Percentiles rank a stretch among this genome's conserved stretches.
These are phyloP conservation scores for Pygoscelis adeliae DNA, from an alignment of 2,113 vertebrate species.

Conservation along the genomic window DNA sequence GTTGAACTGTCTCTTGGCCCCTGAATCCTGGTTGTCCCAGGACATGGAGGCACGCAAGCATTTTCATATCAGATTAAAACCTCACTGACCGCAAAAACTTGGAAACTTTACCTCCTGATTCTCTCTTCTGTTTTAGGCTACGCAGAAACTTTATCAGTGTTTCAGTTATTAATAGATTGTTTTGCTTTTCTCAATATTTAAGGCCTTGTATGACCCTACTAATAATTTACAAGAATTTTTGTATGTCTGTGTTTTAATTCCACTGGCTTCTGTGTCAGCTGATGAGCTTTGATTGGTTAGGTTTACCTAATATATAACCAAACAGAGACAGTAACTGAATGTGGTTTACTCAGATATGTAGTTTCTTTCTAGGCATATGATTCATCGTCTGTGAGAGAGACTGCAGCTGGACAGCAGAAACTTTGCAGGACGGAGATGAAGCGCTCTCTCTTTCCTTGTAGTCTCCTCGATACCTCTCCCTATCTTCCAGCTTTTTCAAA, in stretches of 20 bases:
- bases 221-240: slow-evolving; percentile 65
- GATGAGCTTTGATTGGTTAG: slow-evolving; percentile 58
- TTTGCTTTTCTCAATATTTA: slow-evolving; percentile 63
- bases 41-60: background rate
- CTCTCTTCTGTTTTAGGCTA: slow-evolving; percentile 37
- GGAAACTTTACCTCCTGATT: slow-evolving; percentile 53
- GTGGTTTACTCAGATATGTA: slow-evolving; percentile 65
- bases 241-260: slow-evolving; percentile 69
- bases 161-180: slow-evolving; percentile 66
- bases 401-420: slow-evolving; percentile 37
- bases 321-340: slow-evolving; percentile 64
- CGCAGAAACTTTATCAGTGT: slow-evolving; percentile 68
- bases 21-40: background rate
- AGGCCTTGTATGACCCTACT: slow-evolving; percentile 53
- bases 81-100: slow-evolving; percentile 59
- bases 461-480: background rate
- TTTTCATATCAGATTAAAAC: slow-evolving; percentile 35
- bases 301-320: slow-evolving; percentile 58
- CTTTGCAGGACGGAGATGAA: background rate
- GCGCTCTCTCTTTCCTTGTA: background rate
- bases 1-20: slow-evolving; percentile 17
- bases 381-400: slow-evolving; percentile 58
- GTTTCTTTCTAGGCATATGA: slow-evolving; percentile 68
- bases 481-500: background rate
- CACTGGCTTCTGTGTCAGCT: slow-evolving; percentile 60